These are phyloP conservation scores for Drosophila sturtevanti DNA, from an alignment of 1,140 invertebrate genomes.

Conservation along the genomic window DNA sequence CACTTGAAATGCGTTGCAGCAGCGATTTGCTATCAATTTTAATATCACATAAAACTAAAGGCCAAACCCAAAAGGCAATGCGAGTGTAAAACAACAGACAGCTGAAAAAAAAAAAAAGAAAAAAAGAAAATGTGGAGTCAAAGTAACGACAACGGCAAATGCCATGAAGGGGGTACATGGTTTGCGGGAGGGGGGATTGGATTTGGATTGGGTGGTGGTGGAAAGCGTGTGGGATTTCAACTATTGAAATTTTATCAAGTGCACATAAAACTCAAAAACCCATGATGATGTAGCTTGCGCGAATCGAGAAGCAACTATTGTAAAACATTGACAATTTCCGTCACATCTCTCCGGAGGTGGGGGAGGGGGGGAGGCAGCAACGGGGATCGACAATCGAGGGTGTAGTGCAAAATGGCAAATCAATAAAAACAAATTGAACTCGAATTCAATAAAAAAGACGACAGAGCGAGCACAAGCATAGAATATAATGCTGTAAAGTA, in stretches of 20 bases:
- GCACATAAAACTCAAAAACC: constrained; percentile 80
- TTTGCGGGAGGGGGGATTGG: not conserved
- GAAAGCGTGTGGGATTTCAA: constrained; percentile 29
- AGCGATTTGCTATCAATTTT: constrained; percentile 80
- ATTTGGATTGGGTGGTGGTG: too few species aligned
- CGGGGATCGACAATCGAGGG: too few species aligned
- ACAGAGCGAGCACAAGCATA: constrained; percentile 17
- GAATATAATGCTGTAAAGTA: not conserved
- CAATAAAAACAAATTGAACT: constrained; percentile 82
- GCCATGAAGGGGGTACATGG: not conserved
- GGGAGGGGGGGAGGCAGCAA: not conserved
- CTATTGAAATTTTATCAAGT: constrained; percentile 81
- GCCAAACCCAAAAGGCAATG: constrained; percentile 58
- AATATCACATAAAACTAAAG: constrained; percentile 81
- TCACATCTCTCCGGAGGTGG: constrained; percentile 73
- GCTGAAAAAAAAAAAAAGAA: not conserved
- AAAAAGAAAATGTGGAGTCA: too few species aligned
- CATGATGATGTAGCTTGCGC: constrained; percentile 63
- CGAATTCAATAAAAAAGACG: constrained; percentile 78
- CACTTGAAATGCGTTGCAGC: constrained; percentile 69
- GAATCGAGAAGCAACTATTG: constrained; percentile 61
- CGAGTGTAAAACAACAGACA: constrained; percentile 65
- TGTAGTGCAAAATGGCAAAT: constrained; percentile 78
- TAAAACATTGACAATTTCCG: constrained; percentile 82
- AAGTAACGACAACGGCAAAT: not conserved